Evolutionary conservation across 2,888 invertebrate species (phyloP).

Genomic region (Acleris literana): DNA sequence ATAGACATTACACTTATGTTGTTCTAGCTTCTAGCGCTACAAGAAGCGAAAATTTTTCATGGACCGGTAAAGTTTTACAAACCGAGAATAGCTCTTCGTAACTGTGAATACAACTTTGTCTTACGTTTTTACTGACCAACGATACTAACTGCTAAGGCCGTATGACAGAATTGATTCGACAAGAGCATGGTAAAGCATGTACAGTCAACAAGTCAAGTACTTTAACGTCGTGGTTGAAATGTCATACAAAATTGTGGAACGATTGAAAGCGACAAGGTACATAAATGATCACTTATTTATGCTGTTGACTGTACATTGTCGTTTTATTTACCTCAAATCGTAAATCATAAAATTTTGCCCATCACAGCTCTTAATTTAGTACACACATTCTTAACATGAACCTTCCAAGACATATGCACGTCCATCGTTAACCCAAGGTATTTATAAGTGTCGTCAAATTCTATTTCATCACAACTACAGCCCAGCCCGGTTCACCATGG

Average conservation of each 20-base stretch:
- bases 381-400: slow-evolving; percentile 12
- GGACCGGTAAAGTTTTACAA: neutral
- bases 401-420: slow-evolving; percentile 15
- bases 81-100: neutral
- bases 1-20: no score
- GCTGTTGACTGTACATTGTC: no score
- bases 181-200: slow-evolving; percentile 8
- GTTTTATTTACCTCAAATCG: neutral
- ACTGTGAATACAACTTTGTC: neutral
- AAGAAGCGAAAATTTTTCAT: neutral
- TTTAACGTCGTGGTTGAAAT: no score
- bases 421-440: slow-evolving; percentile 23
- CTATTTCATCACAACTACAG: slow-evolving; percentile 12
- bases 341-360: slow-evolving; percentile 6
- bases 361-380: slow-evolving; percentile 10
- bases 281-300: no score
- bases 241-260: no score
- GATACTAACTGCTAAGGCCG: slow-evolving; percentile 2
- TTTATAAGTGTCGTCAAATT: slow-evolving; percentile 10
- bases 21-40: no score
- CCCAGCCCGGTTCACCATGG: slow-evolving; percentile 8
- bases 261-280: no score
- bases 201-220: no score
- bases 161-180: slow-evolving; percentile 3
- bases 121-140: neutral